phyloP scores from a whole-genome alignment of 1,140 invertebrate species.

The Drosophila obscura region DNA sequence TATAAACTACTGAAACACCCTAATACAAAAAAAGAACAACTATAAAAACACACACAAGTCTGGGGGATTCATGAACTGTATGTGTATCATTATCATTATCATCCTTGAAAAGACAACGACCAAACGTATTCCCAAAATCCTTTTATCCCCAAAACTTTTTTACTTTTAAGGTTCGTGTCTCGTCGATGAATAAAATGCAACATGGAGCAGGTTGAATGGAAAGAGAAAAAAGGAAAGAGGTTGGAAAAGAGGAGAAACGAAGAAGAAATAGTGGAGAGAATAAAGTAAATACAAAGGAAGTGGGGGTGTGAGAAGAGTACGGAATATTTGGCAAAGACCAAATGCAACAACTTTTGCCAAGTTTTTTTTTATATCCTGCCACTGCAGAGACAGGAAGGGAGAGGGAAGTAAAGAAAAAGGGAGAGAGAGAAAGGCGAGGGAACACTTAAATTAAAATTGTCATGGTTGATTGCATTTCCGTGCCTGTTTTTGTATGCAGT shows the following conservation, averaged over 20 bases:
- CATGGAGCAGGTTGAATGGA: too few species aligned
- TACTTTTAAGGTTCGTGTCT: slow-evolving; percentile 41
- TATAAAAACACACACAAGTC: slow-evolving; percentile 3
- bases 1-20: slow-evolving; percentile 24
- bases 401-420: not conserved
- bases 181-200: slow-evolving; percentile 31
- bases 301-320: slow-evolving; percentile 3
- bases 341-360: slow-evolving; percentile 45
- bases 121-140: not conserved
- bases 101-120: slow-evolving; percentile 22
- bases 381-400: not conserved
- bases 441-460: slow-evolving; percentile 57
- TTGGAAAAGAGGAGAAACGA: not conserved
- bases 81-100: slow-evolving; percentile 17
- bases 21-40: slow-evolving; percentile 2
- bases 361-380: slow-evolving; percentile 43
- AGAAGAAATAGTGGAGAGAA: not conserved
- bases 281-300: too few species aligned
- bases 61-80: not conserved
- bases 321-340: slow-evolving; percentile 36
- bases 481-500: slow-evolving; percentile 9
- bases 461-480: slow-evolving; percentile 72
- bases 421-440: not conserved
- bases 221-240: not conserved
- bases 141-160: slow-evolving; percentile 39